Base-by-base conservation (phyloP, 2,113 vertebrate genomes). In the Centropristis striata region DNA sequence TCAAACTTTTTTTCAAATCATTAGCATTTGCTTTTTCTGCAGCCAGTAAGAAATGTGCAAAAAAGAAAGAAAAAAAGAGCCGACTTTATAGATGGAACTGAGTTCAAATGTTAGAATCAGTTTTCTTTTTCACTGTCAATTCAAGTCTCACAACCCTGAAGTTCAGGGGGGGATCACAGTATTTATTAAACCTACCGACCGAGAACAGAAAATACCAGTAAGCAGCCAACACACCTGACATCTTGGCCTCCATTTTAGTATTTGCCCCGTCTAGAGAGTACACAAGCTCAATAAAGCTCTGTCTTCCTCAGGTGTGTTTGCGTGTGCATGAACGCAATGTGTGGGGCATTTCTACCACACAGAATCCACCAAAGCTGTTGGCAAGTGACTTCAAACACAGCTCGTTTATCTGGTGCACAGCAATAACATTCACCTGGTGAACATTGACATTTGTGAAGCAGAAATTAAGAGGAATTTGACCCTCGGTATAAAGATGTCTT, bases 401-500 rank as follows among this genome's bases (percentile, higher is more conserved):
- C 39, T 50, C 5, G 64, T 81, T 83, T 72, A 64, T 81, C 69
- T 13, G 23, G 55, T 7, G 20, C 67, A 75, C 75, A 85, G 88
- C 77, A 83, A 86, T 14, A 89, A 88, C 88, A 90, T 89, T 73
- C 72, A 86, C 67, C 81, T 25, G 64, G 68, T 70, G 78, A 83
- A 89, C 87, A 88, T 0, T 12, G 55, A 80, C 82, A 71, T 86
- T 85, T 58, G 55, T 69, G 74, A 81, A 74, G 77, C 47, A 79
- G 68, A 73, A 85, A 86, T 86, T 47, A 73, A 51, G 74, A 88
- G 80, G 75, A 84, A 89, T 81, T 71, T 90, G 59, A 85, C 53
- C 86, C 71, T 44, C 4, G 49, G 77, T 37, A 91, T 89, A 89
- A 91, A 90, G 90, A 64, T 80, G 86, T 86, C 89, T 91, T 91